Percentiles rank a stretch among this genome's conserved stretches.
Evolutionary conservation across 2,797 vertebrate genomes (phyloP).

Genomic region (Limosa lapponica): DNA sequence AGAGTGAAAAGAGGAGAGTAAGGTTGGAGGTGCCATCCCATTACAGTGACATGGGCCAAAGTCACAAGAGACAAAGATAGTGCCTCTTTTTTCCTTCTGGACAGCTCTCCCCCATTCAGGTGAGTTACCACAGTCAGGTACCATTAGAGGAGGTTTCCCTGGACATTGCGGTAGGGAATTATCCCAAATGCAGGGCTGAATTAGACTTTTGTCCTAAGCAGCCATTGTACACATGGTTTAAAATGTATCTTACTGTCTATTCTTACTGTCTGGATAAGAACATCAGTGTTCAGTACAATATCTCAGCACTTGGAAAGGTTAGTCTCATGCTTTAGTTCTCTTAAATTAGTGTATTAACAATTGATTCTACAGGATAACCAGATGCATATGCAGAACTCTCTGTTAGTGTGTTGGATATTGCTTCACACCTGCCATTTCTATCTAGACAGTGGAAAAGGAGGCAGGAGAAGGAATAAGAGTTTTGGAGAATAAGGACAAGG

Average conservation of each 20-base stretch:
- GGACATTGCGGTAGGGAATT: background rate
- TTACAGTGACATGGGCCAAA: rapidly evolving
- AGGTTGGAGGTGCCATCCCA: background rate
- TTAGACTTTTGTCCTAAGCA: background rate
- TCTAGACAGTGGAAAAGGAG: background rate
- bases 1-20: background rate
- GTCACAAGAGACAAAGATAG: rapidly evolving
- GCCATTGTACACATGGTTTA: rapidly evolving
- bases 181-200: background rate
- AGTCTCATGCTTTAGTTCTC: background rate
- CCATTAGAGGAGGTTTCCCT: background rate
- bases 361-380: background rate
- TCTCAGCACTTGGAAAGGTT: background rate
- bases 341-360: background rate
- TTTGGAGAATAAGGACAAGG: background rate
- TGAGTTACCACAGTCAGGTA: no score
- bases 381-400: background rate
- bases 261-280: background rate
- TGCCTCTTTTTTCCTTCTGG: background rate
- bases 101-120: rapidly evolving
- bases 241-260: background rate
- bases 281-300: background rate
- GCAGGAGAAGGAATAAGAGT: background rate
- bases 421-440: background rate
- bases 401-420: background rate